phyloP scores from a whole-genome alignment of 2,888 invertebrate genomes.

The Tridacna gigas region DNA sequence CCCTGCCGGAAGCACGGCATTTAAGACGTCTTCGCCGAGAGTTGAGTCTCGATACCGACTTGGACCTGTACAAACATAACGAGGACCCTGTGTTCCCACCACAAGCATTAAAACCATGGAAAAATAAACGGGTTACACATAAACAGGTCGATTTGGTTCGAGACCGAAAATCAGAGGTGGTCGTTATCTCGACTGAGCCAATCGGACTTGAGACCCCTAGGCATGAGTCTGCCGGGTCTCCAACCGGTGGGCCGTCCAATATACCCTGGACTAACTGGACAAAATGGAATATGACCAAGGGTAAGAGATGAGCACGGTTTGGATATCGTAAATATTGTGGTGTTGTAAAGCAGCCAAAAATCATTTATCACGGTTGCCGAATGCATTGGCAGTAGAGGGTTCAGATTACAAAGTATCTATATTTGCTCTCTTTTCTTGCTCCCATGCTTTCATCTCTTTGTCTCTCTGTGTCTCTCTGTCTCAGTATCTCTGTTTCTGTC shows the following conservation, averaged over 20 bases:
- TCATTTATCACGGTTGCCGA: too few species aligned
- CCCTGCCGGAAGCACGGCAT: conserved; percentile 58
- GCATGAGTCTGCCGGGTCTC: conserved; percentile 22
- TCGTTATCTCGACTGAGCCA: conserved; percentile 50
- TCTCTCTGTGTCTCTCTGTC: too few species aligned
- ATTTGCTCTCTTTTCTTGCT: too few species aligned
- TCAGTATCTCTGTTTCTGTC: too few species aligned
- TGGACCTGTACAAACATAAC: conserved; percentile 38
- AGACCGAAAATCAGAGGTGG: conserved; percentile 14
- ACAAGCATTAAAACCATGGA: conserved; percentile 49
- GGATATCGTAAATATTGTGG: too few species aligned
- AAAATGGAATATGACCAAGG: conserved; percentile 44
- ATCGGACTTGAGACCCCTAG: conserved; percentile 39
- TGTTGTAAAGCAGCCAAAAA: too few species aligned
- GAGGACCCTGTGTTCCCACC: conserved; percentile 46
- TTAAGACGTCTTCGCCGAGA: conserved; percentile 54
- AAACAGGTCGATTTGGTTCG: conserved; percentile 31
- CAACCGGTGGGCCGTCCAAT: conserved; percentile 37
- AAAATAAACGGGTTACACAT: conserved; percentile 34
- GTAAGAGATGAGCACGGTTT: conserved; percentile 12
- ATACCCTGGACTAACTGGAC: conserved; percentile 64
- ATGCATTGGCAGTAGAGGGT: too few species aligned
- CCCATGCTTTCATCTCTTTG: too few species aligned
- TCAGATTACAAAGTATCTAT: too few species aligned
- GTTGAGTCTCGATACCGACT: conserved; percentile 60